phyloP scores from a whole-genome alignment of 1,140 invertebrate genomes.

The Sinonovacula constricta region DNA sequence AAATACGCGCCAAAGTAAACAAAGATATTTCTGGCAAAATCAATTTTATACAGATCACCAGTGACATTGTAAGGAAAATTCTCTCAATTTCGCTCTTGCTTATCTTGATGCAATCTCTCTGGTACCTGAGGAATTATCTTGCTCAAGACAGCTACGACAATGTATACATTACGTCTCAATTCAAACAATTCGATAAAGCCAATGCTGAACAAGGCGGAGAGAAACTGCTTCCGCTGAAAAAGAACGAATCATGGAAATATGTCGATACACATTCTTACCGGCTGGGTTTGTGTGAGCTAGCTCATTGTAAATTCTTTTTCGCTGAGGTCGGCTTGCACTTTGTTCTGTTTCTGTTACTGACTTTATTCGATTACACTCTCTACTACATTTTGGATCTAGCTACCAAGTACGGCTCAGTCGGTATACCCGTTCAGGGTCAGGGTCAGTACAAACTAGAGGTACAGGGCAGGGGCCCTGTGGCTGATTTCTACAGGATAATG shows the following conservation, averaged over 20 bases:
- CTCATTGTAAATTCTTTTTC: constrained; percentile 29
- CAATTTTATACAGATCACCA: not conserved
- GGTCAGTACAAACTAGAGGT: constrained; percentile 38
- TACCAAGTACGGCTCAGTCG: constrained; percentile 20
- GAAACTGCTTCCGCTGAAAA: constrained; percentile 43
- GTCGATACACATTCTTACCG: constrained; percentile 21
- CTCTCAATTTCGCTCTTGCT: constrained; percentile 29
- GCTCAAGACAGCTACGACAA: not conserved
- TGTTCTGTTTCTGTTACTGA: constrained; percentile 21
- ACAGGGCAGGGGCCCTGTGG: constrained; percentile 31
- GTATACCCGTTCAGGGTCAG: not conserved
- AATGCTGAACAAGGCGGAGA: not conserved
- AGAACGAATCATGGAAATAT: constrained; percentile 35
- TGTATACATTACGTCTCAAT: constrained; percentile 46
- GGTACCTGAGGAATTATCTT: constrained; percentile 1
- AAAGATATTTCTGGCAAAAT: constrained; percentile 28
- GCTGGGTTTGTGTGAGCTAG: constrained; percentile 20
- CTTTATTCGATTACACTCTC: constrained; percentile 41
- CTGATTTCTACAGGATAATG: constrained; percentile 43
- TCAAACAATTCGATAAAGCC: constrained; percentile 35
- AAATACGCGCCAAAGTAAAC: constrained; percentile 23
- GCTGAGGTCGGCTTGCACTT: constrained; percentile 44
- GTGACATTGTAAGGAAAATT: not conserved
- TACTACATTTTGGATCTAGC: constrained; percentile 44
- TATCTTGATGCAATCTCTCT: constrained; percentile 40